These are phyloP conservation scores for Drosophila subobscura DNA, from an alignment of 1,140 invertebrate genomes.

Conservation along the genomic window DNA sequence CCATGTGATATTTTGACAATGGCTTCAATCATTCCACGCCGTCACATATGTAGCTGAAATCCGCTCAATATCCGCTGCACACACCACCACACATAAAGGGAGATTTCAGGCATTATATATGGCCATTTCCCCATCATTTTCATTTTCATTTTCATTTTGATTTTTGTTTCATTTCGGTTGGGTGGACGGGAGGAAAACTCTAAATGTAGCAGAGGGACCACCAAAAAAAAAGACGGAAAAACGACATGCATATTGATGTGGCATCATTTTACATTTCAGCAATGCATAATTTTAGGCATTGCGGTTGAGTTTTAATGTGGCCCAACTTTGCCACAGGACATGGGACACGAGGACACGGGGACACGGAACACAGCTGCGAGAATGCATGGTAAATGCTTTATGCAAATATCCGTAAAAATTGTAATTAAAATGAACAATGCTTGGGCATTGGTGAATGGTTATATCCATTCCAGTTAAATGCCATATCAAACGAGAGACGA, in stretches of 20 bases:
- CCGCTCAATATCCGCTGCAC: slow-evolving; percentile 49
- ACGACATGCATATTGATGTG: slow-evolving; percentile 49
- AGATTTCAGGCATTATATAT: slow-evolving; percentile 40
- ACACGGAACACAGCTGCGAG: slow-evolving; percentile 43
- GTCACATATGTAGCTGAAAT: slow-evolving; percentile 51
- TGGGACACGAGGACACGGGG: neutral
- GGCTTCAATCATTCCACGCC: slow-evolving; percentile 47
- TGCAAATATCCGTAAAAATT: slow-evolving; percentile 63
- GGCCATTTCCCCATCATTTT: slow-evolving; percentile 54
- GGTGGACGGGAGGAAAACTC: neutral
- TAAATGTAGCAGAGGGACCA: slow-evolving; percentile 1
- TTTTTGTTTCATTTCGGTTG: slow-evolving; percentile 31
- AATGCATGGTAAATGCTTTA: slow-evolving; percentile 52
- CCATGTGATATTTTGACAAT: slow-evolving; percentile 36
- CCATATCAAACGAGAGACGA: slow-evolving; percentile 5
- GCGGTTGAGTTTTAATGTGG: slow-evolving; percentile 41
- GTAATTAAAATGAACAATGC: slow-evolving; percentile 44
- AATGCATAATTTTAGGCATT: slow-evolving; percentile 51
- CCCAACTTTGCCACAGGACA: slow-evolving; percentile 7
- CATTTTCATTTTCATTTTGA: slow-evolving; percentile 47
- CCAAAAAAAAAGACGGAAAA: no score
- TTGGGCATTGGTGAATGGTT: no score
- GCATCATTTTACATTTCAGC: slow-evolving; percentile 39
- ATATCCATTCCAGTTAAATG: neutral
- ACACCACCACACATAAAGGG: neutral